Evolutionary conservation across 2,888 invertebrate species (phyloP).

Genomic region (Acanthopleura granulata): DNA sequence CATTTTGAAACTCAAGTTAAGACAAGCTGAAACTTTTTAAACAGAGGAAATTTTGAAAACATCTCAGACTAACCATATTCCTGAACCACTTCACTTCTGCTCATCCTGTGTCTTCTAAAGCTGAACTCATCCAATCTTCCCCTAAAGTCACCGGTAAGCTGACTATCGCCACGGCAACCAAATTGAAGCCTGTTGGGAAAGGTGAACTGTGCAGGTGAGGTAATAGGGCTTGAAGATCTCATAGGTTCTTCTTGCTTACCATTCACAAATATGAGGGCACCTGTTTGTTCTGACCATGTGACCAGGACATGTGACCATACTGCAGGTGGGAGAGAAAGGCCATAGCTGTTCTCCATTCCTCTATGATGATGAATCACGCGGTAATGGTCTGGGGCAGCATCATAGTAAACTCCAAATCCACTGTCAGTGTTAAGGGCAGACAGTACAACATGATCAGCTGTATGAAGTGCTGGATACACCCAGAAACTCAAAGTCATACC

Average conservation of each 20-base stretch:
- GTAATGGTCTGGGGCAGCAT: neutral
- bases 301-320: slow-evolving; percentile 25
- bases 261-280: slow-evolving; percentile 19
- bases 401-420: slow-evolving; percentile 19
- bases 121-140: slow-evolving; percentile 33
- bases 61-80: slow-evolving; percentile 31
- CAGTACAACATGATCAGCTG: slow-evolving; percentile 12
- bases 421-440: slow-evolving; percentile 19
- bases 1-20: too few relatives aligned
- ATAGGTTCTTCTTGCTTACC: slow-evolving; percentile 3
- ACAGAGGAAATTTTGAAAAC: too few relatives aligned
- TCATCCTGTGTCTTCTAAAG: slow-evolving; percentile 23
- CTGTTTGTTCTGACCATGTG: slow-evolving; percentile 25
- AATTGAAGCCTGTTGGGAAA: slow-evolving; percentile 18
- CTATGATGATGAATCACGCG: slow-evolving; percentile 17
- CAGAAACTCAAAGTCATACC: slow-evolving; percentile 32
- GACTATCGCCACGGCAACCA: neutral
- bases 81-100: slow-evolving; percentile 19
- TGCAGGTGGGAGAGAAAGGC: neutral
- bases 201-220: neutral
- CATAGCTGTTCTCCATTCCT: neutral
- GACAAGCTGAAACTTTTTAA: too few relatives aligned
- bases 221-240: neutral
- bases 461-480: slow-evolving; percentile 23
- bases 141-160: slow-evolving; percentile 19